Evolutionary conservation across 2,888 invertebrate genomes (phyloP).

Genomic region (Parnassius orleans): DNA sequence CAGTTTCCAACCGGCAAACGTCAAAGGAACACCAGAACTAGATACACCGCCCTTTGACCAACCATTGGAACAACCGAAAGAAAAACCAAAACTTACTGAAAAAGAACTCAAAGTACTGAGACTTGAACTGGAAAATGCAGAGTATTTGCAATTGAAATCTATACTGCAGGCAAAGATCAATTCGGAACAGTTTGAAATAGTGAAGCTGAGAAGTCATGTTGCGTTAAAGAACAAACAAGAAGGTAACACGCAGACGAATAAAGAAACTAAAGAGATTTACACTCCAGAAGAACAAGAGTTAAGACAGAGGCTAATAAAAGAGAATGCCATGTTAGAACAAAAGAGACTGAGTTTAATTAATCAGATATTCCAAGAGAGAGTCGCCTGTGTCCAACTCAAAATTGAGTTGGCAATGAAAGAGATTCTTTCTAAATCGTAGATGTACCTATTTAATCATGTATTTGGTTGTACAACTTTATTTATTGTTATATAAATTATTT

Average conservation of each 20-base stretch:
- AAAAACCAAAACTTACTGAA: constrained; percentile 79
- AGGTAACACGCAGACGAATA: constrained; percentile 45
- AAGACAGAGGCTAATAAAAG: constrained; percentile 73
- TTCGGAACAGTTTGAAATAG: constrained; percentile 87
- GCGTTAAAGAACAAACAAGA: constrained; percentile 75
- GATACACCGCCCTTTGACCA: constrained; percentile 43
- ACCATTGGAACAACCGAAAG: constrained; percentile 43
- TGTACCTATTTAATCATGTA: constrained; percentile 4
- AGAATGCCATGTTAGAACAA: constrained; percentile 85
- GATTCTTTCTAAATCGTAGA: constrained; percentile 68
- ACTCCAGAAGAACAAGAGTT: constrained; percentile 66
- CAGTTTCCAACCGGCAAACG: constrained; percentile 48
- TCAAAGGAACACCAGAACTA: constrained; percentile 45
- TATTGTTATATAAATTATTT: constrained; percentile 7
- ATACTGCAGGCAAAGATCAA: constrained; percentile 85
- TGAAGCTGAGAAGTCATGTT: constrained; percentile 81
- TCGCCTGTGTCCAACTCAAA: constrained; percentile 86
- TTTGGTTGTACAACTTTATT: constrained; percentile 7
- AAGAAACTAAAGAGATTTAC: constrained; percentile 61
- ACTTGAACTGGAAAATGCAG: constrained; percentile 84
- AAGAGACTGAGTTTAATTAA: constrained; percentile 84
- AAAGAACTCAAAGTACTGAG: constrained; percentile 80
- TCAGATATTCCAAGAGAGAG: constrained; percentile 87
- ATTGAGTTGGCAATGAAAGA: constrained; percentile 84
- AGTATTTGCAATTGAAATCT: constrained; percentile 84